Percentiles rank a stretch among this genome's conserved stretches.
These are phyloP conservation scores for Lemur catta DNA, from an alignment of 2,797 vertebrate species.

Conservation along the genomic window DNA sequence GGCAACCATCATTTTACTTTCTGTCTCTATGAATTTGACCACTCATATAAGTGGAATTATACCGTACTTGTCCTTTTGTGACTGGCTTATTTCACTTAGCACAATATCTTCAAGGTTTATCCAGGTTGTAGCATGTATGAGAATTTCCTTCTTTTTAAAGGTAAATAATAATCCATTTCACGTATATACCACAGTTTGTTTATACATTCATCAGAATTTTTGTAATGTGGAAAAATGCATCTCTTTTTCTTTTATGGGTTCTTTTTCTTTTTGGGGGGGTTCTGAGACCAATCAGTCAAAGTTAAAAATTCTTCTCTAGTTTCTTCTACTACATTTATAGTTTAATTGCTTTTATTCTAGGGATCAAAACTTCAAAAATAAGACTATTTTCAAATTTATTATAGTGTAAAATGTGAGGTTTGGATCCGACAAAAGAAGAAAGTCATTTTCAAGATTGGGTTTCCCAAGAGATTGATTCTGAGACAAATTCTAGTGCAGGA, in stretches of 20 bases:
- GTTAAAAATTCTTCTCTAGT: neutral
- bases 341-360: neutral
- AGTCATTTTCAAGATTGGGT: neutral
- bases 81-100: neutral
- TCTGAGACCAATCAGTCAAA: neutral
- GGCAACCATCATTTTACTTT: neutral
- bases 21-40: neutral
- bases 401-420: neutral
- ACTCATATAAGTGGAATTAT: neutral
- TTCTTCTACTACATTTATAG: neutral
- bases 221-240: neutral
- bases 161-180: neutral
- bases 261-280: neutral
- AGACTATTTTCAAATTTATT: neutral
- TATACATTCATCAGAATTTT: neutral
- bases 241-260: neutral
- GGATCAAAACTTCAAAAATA: neutral
- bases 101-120: neutral
- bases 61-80: neutral
- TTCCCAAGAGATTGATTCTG: neutral
- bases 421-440: neutral
- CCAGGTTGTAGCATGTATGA: neutral
- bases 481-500: neutral
- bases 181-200: neutral
- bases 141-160: constrained; percentile 18